A percentile compares a stretch with the other conserved stretches of the same genome.
Conservation (phyloP, 2,888 invertebrate species). For the Limnephilus rhombicus region DNA sequence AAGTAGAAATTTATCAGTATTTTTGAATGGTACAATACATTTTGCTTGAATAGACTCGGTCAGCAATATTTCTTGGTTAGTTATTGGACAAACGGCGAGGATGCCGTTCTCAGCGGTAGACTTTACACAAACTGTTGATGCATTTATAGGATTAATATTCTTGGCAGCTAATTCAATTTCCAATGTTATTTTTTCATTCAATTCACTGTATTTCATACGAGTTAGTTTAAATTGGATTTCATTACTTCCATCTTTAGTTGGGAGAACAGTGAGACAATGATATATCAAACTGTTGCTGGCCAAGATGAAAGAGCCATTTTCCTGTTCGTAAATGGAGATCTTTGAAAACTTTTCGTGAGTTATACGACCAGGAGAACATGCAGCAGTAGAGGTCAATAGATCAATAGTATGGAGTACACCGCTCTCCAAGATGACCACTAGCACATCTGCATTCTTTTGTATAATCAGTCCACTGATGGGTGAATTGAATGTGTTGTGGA, state of each 20-base stretch:
- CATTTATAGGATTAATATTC: slow-evolving; percentile 44
- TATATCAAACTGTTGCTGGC: slow-evolving; percentile 48
- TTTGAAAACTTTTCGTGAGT: slow-evolving; percentile 48
- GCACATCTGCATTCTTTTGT: slow-evolving; percentile 32
- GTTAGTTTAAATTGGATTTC: slow-evolving; percentile 38
- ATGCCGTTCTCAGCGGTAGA: slow-evolving; percentile 39
- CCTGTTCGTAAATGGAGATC: slow-evolving; percentile 51
- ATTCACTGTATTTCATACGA: slow-evolving; percentile 46
- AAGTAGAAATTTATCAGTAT: slow-evolving; percentile 58
- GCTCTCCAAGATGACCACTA: slow-evolving; percentile 54
- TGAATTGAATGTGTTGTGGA: slow-evolving; percentile 61
- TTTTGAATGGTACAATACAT: slow-evolving; percentile 54
- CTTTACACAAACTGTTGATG: slow-evolving; percentile 58
- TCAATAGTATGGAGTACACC: slow-evolving; percentile 48
- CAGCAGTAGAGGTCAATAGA: slow-evolving; percentile 31
- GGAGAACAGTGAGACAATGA: slow-evolving; percentile 41
- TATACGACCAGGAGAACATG: slow-evolving; percentile 22
- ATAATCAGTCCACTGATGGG: slow-evolving; percentile 52
- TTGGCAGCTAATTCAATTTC: slow-evolving; percentile 52
- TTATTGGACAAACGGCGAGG: slow-evolving; percentile 60
- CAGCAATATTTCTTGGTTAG: slow-evolving; percentile 53
- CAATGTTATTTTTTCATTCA: slow-evolving; percentile 43
- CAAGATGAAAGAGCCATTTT: slow-evolving; percentile 46
- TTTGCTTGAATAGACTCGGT: slow-evolving; percentile 19
- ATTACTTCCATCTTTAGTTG: slow-evolving; percentile 30